phyloP scores from a whole-genome alignment of 2,888 invertebrate species.

The Scaptomyza caliginosa region DNA sequence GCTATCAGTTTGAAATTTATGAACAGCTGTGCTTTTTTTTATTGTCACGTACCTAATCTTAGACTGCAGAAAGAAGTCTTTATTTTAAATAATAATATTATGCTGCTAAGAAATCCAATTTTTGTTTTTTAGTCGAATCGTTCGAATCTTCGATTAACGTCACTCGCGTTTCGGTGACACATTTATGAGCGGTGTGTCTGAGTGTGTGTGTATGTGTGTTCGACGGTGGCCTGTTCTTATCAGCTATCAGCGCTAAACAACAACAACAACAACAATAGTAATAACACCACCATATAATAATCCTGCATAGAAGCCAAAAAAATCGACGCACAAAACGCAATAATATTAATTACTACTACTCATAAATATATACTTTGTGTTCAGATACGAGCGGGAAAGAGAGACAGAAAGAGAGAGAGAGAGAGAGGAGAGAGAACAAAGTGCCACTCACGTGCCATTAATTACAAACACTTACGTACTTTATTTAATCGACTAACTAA shows the following conservation, averaged over 20 bases:
- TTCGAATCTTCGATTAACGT: slow-evolving; percentile 43
- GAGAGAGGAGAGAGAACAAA: slow-evolving; percentile 6
- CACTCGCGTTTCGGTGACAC: slow-evolving; percentile 63
- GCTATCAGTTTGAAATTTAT: slow-evolving; percentile 10
- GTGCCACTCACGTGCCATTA: slow-evolving; percentile 66
- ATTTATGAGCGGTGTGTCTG: slow-evolving; percentile 46
- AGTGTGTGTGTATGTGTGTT: neutral
- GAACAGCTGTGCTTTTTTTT: slow-evolving; percentile 10
- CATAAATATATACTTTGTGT: slow-evolving; percentile 52
- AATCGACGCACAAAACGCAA: slow-evolving; percentile 24
- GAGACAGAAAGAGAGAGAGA: too few relatives aligned
- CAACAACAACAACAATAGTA: slow-evolving; percentile 11
- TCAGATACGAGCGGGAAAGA: slow-evolving; percentile 23
- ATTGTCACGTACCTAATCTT: slow-evolving; percentile 21
- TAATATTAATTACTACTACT: slow-evolving; percentile 52
- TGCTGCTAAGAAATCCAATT: slow-evolving; percentile 12
- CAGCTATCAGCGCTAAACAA: slow-evolving; percentile 19
- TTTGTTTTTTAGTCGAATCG: neutral
- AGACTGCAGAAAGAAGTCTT: slow-evolving; percentile 1
- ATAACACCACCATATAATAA: slow-evolving; percentile 24
- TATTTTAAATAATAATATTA: neutral
- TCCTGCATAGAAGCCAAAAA: slow-evolving; percentile 19
- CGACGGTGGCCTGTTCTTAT: slow-evolving; percentile 53
- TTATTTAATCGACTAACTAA: slow-evolving; percentile 29
- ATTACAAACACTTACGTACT: slow-evolving; percentile 55